phyloP scores from a whole-genome alignment of 2,797 vertebrate genomes.

The Decapterus maruadsi region DNA sequence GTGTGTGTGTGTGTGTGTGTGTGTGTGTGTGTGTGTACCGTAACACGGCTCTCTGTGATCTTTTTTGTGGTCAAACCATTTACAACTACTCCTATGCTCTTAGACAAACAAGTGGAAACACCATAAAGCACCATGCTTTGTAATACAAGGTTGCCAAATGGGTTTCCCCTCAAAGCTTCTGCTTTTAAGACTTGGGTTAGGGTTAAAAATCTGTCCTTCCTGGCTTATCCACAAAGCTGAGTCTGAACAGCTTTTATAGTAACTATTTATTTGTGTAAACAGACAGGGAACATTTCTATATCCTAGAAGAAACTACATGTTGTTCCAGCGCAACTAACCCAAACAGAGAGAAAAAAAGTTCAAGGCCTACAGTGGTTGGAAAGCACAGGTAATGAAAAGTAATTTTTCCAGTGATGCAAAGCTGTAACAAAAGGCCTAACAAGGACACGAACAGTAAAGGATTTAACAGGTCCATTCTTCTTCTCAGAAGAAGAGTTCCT shows the following conservation, averaged over 20 bases:
- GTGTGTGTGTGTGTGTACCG: too few species aligned
- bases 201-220: not conserved
- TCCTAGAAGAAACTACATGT: not conserved
- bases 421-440: not conserved
- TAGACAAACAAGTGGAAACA: too few species aligned
- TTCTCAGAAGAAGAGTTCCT: constrained; percentile 16
- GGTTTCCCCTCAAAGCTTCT: not conserved
- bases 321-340: not conserved
- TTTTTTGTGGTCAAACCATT: not conserved
- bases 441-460: constrained; percentile 26
- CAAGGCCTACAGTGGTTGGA: constrained; percentile 6
- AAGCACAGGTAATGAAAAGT: constrained; percentile 17
- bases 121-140: not conserved
- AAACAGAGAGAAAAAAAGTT: not conserved
- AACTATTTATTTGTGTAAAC: too few species aligned
- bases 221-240: too few species aligned
- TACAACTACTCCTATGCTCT: too few species aligned
- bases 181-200: not conserved
- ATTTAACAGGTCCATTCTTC: not conserved
- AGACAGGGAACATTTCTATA: not conserved
- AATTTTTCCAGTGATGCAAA: constrained; percentile 7
- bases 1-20: too few species aligned
- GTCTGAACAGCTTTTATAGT: too few species aligned
- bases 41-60: too few species aligned
- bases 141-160: not conserved